Conservation (phyloP, 2,797 vertebrate species). For the Myotis pilosus region DNA sequence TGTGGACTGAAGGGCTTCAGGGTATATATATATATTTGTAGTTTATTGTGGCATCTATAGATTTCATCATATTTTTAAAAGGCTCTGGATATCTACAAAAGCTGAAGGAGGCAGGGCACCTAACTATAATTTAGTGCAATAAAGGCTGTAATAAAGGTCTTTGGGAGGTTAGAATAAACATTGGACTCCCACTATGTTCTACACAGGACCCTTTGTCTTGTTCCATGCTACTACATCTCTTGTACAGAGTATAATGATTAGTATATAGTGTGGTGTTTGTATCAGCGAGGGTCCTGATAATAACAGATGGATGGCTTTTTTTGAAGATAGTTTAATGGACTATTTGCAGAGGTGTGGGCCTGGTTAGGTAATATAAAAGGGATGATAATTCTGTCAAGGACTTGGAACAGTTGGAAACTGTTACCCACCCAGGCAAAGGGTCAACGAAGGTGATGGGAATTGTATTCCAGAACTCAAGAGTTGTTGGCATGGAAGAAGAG, state of each 20-base stretch:
- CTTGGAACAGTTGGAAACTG: not conserved
- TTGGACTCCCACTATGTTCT: not conserved
- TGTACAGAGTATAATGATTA: not conserved
- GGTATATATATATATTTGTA: not conserved
- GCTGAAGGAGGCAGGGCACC: not conserved
- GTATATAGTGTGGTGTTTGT: not conserved
- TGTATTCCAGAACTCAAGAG: not conserved
- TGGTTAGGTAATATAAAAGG: not conserved
- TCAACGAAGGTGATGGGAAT: not conserved
- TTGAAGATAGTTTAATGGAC: not conserved
- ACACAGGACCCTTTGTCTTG: not conserved
- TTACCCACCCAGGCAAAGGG: not conserved
- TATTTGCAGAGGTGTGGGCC: conserved; percentile 2
- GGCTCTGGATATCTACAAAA: not conserved
- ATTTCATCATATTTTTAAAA: conserved; percentile 6
- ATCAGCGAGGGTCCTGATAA: not conserved
- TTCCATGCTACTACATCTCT: not conserved
- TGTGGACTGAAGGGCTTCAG: not conserved
- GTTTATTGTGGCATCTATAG: not conserved
- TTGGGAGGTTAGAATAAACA: not conserved
- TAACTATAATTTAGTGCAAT: not conserved
- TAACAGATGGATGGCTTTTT: not conserved
- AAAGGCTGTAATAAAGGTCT: not conserved
- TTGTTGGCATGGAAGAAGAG: not conserved
- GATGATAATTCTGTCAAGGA: not conserved